Evolutionary conservation across 2,113 vertebrate species (phyloP), one percentile per base, ranked within the genome.

Genomic region (Gavia stellata): DNA sequence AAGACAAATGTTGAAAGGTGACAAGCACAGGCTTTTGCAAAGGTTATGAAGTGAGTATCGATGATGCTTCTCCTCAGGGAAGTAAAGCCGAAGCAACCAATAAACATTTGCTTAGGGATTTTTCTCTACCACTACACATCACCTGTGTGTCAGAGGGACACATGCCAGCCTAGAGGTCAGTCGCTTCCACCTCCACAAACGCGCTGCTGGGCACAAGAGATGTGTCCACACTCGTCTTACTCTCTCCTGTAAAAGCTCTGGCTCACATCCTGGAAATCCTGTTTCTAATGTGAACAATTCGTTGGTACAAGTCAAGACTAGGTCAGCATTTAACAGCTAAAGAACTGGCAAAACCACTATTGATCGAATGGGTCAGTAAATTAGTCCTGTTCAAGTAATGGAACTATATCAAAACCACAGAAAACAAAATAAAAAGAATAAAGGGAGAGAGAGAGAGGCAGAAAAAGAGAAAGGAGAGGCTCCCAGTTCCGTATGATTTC

Each of bases 321-420:
- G 80, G 83, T 86, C 88, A 95, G 68, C 55, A 49, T 66, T 93
- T 68, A 92, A 84, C 56, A 91, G 65, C 67, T 71, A 53, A 78
- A 89, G 61, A 91, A 88, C 61, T 89, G 71, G 87, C 15, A 90
- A 90, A 96, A 67, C 19, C 44, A 75, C 91, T 92, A 74, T n/a
- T 84, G 68, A 74, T 56, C 73, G 92, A 84, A 92, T 28, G 47
- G 47, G 65, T 85, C 59, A 92, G 86, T 83, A 96, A 97, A 91
- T 79, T 65, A 88, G 88, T 58, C 33, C 63, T 73, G 58, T 70
- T 85, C 59, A 66, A 77, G 38, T 70, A 80, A 87, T 72, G 59
- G 49, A 77, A 81, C 58, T 73, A 17, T 72, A 83, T 61, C 88
- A 88, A 95, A 97, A 81, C 26, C 49, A 90, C n/a, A 92, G 62